These are phyloP conservation scores for Haliclystus octoradiatus DNA, from an alignment of 30 jellyfish, hydroid and myxozoan genomes.

Conservation along the genomic window DNA sequence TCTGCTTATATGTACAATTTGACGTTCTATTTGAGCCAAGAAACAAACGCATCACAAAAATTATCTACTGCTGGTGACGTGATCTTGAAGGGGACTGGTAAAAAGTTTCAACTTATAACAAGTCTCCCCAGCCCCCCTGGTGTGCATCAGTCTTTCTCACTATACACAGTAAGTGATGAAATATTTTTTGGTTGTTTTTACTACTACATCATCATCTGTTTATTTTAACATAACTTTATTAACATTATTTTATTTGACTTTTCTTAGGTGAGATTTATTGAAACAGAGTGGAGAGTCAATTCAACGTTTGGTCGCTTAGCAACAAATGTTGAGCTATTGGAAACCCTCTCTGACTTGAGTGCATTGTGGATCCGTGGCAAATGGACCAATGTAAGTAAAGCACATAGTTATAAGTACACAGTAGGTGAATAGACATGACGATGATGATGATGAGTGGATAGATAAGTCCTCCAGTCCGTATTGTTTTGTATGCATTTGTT, in stretches of 20 bases:
- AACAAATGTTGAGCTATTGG: conserved; percentile 50
- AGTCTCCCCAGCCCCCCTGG: conserved; percentile 43
- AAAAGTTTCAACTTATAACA: conserved; percentile 38
- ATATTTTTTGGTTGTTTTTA: too few species aligned
- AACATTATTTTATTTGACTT: not conserved
- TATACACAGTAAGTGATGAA: conserved; percentile 33
- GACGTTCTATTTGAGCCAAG: conserved; percentile 62
- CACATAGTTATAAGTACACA: not conserved
- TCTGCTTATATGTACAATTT: conserved; percentile 63
- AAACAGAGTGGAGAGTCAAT: conserved; percentile 47
- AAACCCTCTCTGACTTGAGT: conserved; percentile 42
- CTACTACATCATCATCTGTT: too few species aligned
- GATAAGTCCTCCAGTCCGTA: not conserved
- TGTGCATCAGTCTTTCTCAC: conserved; percentile 24
- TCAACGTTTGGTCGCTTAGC: conserved; percentile 35
- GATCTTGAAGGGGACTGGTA: conserved; percentile 44
- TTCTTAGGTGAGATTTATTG: conserved; percentile 50
- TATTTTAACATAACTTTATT: not conserved
- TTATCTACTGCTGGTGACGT: conserved; percentile 68
- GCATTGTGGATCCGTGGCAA: conserved; percentile 51
- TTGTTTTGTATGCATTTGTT: not conserved
- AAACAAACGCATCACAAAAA: conserved; percentile 26
- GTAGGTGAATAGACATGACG: not conserved
- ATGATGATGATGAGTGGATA: not conserved
- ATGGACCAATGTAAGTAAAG: conserved; percentile 53